These are phyloP conservation scores for Aphis craccivora DNA, from an alignment of 1,140 invertebrate species.

Conservation along the genomic window DNA sequence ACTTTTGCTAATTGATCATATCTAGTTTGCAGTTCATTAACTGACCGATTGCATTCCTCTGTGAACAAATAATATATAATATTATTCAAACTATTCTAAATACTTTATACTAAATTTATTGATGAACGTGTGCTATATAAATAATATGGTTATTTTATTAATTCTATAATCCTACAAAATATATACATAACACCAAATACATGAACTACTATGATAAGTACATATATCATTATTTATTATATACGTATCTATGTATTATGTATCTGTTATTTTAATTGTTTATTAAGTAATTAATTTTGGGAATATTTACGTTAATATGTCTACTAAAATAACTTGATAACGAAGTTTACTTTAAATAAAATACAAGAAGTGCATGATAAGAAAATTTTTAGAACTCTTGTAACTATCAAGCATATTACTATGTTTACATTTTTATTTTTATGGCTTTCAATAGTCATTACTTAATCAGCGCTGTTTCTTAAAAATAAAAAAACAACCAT, in stretches of 20 bases:
- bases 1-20: conserved; percentile 63
- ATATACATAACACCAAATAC: neutral
- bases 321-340: neutral
- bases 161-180: neutral
- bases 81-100: neutral
- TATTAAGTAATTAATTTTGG: neutral
- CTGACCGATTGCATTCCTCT: conserved; percentile 16
- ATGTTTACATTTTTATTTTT: no score
- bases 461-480: no score
- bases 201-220: neutral
- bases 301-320: neutral
- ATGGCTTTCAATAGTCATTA: no score
- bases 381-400: no score
- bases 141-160: neutral
- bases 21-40: conserved; percentile 60
- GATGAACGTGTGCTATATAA: neutral
- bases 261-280: neutral
- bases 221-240: no score
- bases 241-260: no score
- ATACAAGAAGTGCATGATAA: no score
- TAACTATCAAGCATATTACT: no score
- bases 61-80: conserved; percentile 35
- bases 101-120: neutral
- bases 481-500: no score
- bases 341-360: no score